Evolutionary conservation across 92 coral and sea anemone species (phyloP), one percentile per base, ranked within the genome.

Genomic region (Paramuricea clavata): DNA sequence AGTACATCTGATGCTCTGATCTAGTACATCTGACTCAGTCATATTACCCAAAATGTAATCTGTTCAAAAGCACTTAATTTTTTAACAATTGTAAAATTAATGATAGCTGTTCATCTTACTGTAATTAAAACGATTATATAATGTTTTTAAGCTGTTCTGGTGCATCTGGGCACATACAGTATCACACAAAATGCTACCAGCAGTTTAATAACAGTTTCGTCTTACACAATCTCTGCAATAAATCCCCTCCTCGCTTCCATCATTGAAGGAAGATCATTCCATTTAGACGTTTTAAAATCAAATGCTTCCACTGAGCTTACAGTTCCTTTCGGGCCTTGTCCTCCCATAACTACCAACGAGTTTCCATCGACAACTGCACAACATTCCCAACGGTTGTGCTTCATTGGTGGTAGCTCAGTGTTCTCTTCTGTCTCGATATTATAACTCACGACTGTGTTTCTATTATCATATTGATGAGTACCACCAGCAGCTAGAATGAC

Each of bases 391-490:
- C 98, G 94, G 68, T 83, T 89, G 41, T 90, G 78, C 56, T 89
- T 89, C 98, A 95, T 94, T 5, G 94, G 90, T 6, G 98, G 93
- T 6, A 94, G 76, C 39, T 35, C 73, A 12, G 82, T 39, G 94
- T 96, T 92, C 79, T 92, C 86, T 39, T 97, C 96, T 75, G 90
- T 87, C n/a, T 78, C 82, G 19, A 94, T 94, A 73, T 91, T 93
- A 67, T 76, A 76, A 11, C 17, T 49, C 0, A 76, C 43, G 26
- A 49, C 44, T 49, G 64, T 49, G 59, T 43, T 43, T 42, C n/a
- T 39, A 0, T 0, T 15, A 75, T 32, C 21, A 13, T 50, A 12
- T 50, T n/a, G 26, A n/a, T 41, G 3, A 35, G 25, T 10, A 11
- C 28, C 26, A 9, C 78, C 78, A 6, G 36, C 78, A 5, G 30